phyloP scores from a whole-genome alignment of 2,888 invertebrate species.

The Nymphalis urticae region DNA sequence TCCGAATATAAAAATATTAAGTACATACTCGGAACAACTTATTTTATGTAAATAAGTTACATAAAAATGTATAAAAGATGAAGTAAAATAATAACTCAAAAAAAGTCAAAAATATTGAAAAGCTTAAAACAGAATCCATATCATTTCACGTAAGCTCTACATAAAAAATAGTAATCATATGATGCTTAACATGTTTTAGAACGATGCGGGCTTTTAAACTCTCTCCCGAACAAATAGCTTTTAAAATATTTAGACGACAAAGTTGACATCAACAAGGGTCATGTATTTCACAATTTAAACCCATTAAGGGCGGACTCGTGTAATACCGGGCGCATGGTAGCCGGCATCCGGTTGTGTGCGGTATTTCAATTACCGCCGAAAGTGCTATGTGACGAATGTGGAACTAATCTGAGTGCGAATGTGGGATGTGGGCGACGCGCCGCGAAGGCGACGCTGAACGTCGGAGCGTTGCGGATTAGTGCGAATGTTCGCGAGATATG shows the following conservation, averaged over 20 bases:
- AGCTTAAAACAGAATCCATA: too few relatives aligned
- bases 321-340: slow-evolving; percentile 7
- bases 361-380: slow-evolving; percentile 36
- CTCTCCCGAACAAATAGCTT: slow-evolving; percentile 8
- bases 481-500: background rate
- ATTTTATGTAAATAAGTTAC: too few relatives aligned
- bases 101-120: too few relatives aligned
- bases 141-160: background rate
- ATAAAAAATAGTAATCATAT: background rate
- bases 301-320: slow-evolving; percentile 15
- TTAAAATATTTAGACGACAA: slow-evolving; percentile 25
- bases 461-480: background rate
- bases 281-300: slow-evolving; percentile 26
- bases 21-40: too few relatives aligned
- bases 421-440: slow-evolving; percentile 8
- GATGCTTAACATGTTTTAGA: slow-evolving; percentile 1
- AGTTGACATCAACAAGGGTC: slow-evolving; percentile 25
- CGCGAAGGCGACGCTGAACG: slow-evolving; percentile 6
- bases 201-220: slow-evolving; percentile 2
- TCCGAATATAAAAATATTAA: too few relatives aligned
- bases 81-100: too few relatives aligned
- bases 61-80: too few relatives aligned
- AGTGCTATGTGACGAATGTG: slow-evolving; percentile 35
- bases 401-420: slow-evolving; percentile 30
- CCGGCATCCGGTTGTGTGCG: slow-evolving; percentile 18